phyloP scores from a whole-genome alignment of 2,797 vertebrate species.

The Melanotaenia pygmaea region DNA sequence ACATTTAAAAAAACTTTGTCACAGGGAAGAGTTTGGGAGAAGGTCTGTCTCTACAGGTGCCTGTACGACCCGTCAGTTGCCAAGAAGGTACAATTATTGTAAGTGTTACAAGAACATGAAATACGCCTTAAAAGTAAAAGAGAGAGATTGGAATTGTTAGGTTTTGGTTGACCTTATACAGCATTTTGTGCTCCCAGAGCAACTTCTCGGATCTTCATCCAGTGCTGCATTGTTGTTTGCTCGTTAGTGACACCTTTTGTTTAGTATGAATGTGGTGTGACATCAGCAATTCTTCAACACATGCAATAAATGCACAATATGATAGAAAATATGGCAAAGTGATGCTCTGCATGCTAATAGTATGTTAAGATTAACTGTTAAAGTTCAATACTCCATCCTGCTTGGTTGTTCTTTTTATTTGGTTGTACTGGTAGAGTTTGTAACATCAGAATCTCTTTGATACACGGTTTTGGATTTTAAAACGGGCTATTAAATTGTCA shows the following conservation, averaged over 20 bases:
- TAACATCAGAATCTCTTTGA: background rate
- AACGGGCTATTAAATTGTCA: slow-evolving; percentile 7
- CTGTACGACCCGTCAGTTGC: background rate
- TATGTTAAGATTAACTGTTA: background rate
- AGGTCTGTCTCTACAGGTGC: background rate
- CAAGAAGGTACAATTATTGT: background rate
- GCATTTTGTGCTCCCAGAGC: background rate
- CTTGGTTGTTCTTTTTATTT: background rate
- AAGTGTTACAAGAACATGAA: background rate
- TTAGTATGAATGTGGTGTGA: background rate
- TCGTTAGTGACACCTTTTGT: background rate
- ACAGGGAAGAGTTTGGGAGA: no score
- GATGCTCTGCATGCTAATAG: no score
- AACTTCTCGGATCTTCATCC: background rate
- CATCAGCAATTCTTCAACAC: background rate
- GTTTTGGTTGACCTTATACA: background rate
- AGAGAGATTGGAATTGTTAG: background rate
- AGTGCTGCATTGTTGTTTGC: background rate
- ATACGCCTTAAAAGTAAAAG: background rate
- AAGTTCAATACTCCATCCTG: background rate
- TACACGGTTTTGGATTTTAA: background rate
- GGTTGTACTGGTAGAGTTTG: background rate
- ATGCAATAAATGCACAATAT: background rate
- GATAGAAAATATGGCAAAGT: background rate
- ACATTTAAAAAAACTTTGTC: no score